Base-by-base conservation (phyloP, 2,888 invertebrate genomes). In the Drosophila mayaguana region DNA sequence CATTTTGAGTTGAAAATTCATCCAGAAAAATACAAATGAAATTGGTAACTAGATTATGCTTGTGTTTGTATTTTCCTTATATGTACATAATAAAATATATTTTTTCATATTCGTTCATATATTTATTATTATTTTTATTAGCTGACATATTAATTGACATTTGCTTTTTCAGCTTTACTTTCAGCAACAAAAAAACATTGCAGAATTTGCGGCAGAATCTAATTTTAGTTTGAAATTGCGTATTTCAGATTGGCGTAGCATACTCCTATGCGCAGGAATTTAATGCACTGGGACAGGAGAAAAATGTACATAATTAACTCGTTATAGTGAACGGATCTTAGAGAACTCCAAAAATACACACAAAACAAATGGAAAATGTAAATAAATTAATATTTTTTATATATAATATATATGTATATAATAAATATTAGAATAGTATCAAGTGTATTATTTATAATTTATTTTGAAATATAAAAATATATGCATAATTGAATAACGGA, bases 111-210 rank as follows among this genome's bases (percentile, higher is more conserved):
- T 7, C 8, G 7, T 28, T 25, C 25, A 3, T 25, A 6, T 6
- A 25, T 43, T 65, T 77, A 74, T 71, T 6, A 60, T 66, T 80
- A 71, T 72, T 79, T 75, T 54, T 72, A 62, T 46, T 59, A 55
- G 59, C 63, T 63, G 54, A 67, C 63, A 66, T 75, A 78, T 74
- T 16, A 59, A 38, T 42, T 34, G 18, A 60, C 42, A 43, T 56
- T 36, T 34, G 18, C 18, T 54, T 53, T 57, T 45, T 38, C n/a
- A 2, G 6, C n/a, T 12, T 25, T 16, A 11, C 18, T 8, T n/a
- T 7, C n/a, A 25, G n/a, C 12, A 12, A 18, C 4, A 18, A 32
- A 50, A 50, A 42, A 7, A 0, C 38, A 25, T 62, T 57, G 65
- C 61, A 65, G 74, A 68, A 46, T 60, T 74, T 78, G 6, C 4